Evolutionary conservation across 2,113 vertebrate species (phyloP).

Genomic region (Ptychochromis oligacanthus): DNA sequence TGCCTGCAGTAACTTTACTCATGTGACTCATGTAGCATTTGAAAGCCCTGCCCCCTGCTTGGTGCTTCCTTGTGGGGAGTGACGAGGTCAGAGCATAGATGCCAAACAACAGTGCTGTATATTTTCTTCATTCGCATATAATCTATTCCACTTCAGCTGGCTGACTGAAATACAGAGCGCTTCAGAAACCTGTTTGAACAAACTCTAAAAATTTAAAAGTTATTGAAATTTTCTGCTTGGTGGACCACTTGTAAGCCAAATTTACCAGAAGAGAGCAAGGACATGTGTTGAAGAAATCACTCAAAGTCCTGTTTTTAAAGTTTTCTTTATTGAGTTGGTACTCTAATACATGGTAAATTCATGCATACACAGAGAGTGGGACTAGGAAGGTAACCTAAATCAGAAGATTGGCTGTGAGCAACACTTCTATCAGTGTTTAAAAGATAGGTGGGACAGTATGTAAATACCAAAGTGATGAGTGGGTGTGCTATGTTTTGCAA

Average conservation of each 20-base stretch:
- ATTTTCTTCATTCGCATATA: conserved; percentile 27
- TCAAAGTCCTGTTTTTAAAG: not conserved
- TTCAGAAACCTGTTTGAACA: conserved; percentile 29
- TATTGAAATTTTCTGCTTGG: conserved; percentile 46
- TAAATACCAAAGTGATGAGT: not conserved
- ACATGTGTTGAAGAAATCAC: not conserved
- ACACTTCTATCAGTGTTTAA: not conserved
- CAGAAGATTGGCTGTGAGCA: not conserved
- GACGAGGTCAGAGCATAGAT: conserved; percentile 13
- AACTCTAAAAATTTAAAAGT: conserved; percentile 18
- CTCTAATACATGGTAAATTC: not conserved
- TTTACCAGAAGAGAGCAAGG: conserved; percentile 20
- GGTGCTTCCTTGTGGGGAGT: conserved; percentile 12
- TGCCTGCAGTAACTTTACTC: conserved; percentile 25
- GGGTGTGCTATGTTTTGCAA: not conserved
- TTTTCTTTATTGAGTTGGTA: not conserved
- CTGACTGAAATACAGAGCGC: conserved; percentile 25
- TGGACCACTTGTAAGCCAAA: conserved; percentile 25
- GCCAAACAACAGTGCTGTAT: conserved; percentile 27
- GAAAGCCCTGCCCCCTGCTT: conserved; percentile 1
- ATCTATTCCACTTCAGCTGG: conserved; percentile 45
- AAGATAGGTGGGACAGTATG: not conserved
- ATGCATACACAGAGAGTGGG: not conserved
- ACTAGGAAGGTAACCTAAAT: not conserved
- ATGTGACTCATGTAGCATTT: conserved; percentile 32